These are phyloP conservation scores for Hozukius guyotensis DNA, from an alignment of 2,797 vertebrate species.

Conservation along the genomic window DNA sequence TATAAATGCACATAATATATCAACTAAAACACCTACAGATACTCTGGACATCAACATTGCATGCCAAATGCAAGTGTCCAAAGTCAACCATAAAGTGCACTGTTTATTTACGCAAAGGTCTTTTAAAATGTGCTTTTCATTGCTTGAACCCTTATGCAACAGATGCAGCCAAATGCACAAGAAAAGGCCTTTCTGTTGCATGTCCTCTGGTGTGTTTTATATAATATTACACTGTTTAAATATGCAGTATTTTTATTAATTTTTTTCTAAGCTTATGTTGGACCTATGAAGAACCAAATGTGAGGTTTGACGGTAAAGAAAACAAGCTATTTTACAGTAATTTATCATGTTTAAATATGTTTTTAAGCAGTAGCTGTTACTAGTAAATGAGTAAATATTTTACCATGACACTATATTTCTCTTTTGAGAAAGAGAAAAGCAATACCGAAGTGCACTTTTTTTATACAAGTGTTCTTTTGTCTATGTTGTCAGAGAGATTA, in stretches of 20 bases:
- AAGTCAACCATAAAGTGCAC: background rate
- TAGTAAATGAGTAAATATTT: slow-evolving; percentile 5
- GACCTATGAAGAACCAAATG: slow-evolving; percentile 19
- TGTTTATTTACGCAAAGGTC: background rate
- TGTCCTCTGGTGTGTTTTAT: background rate
- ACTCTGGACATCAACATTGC: background rate
- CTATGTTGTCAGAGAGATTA: slow-evolving; percentile 20
- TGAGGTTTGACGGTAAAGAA: slow-evolving; percentile 22
- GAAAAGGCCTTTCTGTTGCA: background rate
- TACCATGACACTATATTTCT: slow-evolving; percentile 4
- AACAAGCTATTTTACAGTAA: slow-evolving; percentile 16
- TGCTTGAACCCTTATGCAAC: background rate
- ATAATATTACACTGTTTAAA: background rate
- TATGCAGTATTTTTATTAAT: slow-evolving; percentile 34
- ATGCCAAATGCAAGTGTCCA: background rate
- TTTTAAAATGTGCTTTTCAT: background rate
- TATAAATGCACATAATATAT: slow-evolving; percentile 36
- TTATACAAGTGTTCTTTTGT: slow-evolving; percentile 23
- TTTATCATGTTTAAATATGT: slow-evolving; percentile 31
- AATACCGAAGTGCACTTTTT: slow-evolving; percentile 56
- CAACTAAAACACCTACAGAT: accelerated
- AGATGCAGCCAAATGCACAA: slow-evolving; percentile 4
- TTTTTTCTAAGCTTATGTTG: background rate
- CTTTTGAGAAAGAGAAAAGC: slow-evolving; percentile 16
- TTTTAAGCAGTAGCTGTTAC: background rate